Evolutionary conservation across 2,797 vertebrate species (phyloP).

Genomic region (Anolis apletophallus): DNA sequence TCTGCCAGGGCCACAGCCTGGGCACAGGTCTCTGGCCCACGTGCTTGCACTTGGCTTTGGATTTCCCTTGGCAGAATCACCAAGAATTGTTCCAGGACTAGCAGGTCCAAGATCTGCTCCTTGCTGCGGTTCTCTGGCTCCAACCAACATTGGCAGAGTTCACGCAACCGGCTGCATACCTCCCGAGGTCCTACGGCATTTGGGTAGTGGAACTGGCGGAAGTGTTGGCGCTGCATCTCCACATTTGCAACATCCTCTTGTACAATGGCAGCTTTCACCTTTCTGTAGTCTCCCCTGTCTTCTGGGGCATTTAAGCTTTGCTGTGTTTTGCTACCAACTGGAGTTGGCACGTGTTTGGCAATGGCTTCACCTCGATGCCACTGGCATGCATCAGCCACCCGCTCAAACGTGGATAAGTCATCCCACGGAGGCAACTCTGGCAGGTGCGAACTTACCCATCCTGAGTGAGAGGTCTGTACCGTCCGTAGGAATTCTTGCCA

Average conservation of each 20-base stretch:
- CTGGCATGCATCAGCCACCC: not conserved
- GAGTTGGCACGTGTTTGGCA: not conserved
- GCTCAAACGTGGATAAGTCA: conserved; percentile 23
- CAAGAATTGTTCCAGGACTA: conserved; percentile 36
- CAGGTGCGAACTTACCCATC: conserved; percentile 16
- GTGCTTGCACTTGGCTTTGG: conserved; percentile 20
- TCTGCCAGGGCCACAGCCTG: conserved; percentile 27
- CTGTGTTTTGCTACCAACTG: not conserved
- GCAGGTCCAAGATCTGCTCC: conserved; percentile 31
- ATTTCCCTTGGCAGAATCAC: conserved; percentile 24
- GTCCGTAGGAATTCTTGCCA: conserved; percentile 11
- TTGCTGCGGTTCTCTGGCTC: conserved; percentile 22
- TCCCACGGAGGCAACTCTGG: conserved; percentile 17
- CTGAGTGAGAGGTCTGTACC: not conserved
- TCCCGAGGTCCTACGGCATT: not conserved
- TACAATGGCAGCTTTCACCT: not conserved
- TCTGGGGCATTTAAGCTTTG: not conserved
- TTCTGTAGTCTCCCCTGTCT: not conserved
- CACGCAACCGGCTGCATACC: not conserved
- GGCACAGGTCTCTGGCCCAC: conserved; percentile 20
- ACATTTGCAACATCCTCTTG: not conserved
- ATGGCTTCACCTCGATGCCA: conserved; percentile 14
- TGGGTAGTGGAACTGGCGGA: conserved; percentile 21
- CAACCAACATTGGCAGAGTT: conserved; percentile 15
- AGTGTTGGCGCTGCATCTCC: conserved; percentile 7